Conservation (phyloP, 2,113 vertebrate species). For the Gracilinanus agilis region DNA sequence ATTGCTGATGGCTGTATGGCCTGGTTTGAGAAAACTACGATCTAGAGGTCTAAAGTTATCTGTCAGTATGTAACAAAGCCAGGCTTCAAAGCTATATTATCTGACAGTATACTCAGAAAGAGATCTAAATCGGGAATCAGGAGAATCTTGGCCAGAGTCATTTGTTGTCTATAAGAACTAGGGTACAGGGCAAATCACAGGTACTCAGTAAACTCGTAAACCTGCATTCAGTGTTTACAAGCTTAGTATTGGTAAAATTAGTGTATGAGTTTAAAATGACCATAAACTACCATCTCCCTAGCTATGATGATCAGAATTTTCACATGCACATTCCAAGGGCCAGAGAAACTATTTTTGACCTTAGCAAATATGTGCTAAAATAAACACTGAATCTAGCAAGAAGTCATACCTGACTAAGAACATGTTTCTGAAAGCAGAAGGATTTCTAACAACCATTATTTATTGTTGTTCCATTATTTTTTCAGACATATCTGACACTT, state of each 20-base stretch:
- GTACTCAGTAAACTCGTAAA: constrained; percentile 78
- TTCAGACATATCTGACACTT: too few species aligned
- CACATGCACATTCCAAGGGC: constrained; percentile 67
- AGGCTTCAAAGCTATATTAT: neutral
- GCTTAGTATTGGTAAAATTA: constrained; percentile 83
- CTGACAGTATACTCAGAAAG: neutral
- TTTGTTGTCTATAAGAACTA: neutral
- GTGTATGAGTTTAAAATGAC: constrained; percentile 86
- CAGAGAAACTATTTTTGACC: neutral
- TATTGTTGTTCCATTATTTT: neutral
- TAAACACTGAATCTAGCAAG: constrained; percentile 86
- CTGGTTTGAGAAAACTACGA: too few species aligned
- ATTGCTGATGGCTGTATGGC: too few species aligned
- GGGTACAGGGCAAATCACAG: neutral
- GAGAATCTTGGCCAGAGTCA: neutral
- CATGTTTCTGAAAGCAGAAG: constrained; percentile 86
- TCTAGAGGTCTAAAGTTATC: too few species aligned
- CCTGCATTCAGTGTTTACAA: constrained; percentile 84
- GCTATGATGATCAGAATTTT: constrained; percentile 96
- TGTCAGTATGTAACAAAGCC: neutral
- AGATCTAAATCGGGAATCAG: neutral
- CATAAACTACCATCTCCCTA: constrained; percentile 86
- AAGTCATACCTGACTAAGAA: constrained; percentile 85
- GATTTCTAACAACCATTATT: constrained; percentile 87
- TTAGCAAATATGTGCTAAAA: constrained; percentile 90